These are phyloP conservation scores for Hapalemur alaotrensis DNA, from an alignment of 2,797 vertebrate species.

Conservation along the genomic window DNA sequence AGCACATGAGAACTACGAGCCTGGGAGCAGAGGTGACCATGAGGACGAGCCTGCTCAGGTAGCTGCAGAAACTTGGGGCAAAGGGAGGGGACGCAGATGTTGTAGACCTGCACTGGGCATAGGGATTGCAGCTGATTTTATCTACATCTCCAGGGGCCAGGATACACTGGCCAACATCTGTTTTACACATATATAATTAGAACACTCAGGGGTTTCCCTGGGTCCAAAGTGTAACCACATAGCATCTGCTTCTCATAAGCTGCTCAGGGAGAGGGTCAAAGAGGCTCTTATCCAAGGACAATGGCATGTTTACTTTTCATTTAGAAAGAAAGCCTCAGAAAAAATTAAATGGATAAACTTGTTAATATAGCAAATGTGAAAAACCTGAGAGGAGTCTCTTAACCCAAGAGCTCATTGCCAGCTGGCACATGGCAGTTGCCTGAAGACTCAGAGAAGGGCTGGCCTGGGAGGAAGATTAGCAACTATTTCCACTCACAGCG, in stretches of 20 bases:
- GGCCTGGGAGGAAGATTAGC: not conserved
- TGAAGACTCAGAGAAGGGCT: constrained; percentile 25
- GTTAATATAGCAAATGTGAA: constrained; percentile 65
- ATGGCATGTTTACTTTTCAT: constrained; percentile 68
- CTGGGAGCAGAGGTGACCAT: not conserved
- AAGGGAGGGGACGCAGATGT: not conserved
- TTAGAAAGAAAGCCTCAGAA: constrained; percentile 55
- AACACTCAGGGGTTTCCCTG: constrained; percentile 32
- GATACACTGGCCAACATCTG: constrained; percentile 44
- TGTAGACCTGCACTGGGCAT: not conserved
- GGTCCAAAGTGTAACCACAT: constrained; percentile 33
- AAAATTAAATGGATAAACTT: constrained; percentile 63
- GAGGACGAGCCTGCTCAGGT: not conserved
- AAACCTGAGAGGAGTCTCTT: constrained; percentile 47
- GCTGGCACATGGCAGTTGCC: constrained; percentile 19
- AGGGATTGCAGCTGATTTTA: constrained; percentile 25
- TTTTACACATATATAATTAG: constrained; percentile 36
- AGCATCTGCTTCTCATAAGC: constrained; percentile 70
- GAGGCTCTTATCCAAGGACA: constrained; percentile 57
- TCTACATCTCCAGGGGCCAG: not conserved
- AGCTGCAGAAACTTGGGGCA: not conserved
- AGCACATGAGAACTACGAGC: not conserved
- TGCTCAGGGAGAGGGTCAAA: constrained; percentile 43
- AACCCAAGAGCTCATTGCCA: not conserved
- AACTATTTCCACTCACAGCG: not conserved